Percentiles rank a stretch among this genome's conserved stretches.
phyloP scores from a whole-genome alignment of 1,140 invertebrate genomes.

The Lutraria rhynchaena region DNA sequence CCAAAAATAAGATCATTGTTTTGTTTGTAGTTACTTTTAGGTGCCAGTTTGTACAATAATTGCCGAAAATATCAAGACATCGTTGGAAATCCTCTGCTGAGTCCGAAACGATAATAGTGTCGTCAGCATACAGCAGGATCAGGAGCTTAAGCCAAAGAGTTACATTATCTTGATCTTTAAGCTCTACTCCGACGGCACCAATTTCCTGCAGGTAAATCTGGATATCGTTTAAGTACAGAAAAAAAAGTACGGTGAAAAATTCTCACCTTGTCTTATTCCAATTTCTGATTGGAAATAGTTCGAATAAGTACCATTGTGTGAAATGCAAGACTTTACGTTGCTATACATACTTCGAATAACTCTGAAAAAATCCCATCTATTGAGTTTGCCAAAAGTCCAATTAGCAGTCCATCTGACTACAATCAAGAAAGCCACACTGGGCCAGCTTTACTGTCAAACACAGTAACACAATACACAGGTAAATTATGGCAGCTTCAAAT shows the following conservation, averaged over 20 bases:
- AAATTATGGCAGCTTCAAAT: no score
- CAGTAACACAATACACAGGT: no score
- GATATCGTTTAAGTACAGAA: no score
- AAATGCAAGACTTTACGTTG: conserved; percentile 47
- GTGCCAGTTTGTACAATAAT: neutral
- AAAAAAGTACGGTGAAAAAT: conserved; percentile 44
- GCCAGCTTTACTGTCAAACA: no score
- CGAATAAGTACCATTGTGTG: conserved; percentile 22
- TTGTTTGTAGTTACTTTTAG: neutral
- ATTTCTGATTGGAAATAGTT: conserved; percentile 10
- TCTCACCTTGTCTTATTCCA: conserved; percentile 55
- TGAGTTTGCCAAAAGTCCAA: conserved; percentile 23
- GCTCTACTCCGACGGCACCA: neutral
- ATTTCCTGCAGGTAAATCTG: neutral
- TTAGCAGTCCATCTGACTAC: conserved; percentile 28
- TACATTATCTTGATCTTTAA: neutral
- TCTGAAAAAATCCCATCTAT: conserved; percentile 52
- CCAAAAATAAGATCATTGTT: no score
- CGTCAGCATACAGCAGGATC: conserved; percentile 4
- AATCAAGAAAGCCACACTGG: no score
- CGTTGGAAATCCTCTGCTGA: neutral
- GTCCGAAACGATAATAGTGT: neutral
- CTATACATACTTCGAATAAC: conserved; percentile 57
- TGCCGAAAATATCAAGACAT: neutral
- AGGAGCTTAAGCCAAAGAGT: conserved; percentile 10